Conservation (phyloP, 2,797 vertebrate species). For the Anabacerthia variegaticeps region DNA sequence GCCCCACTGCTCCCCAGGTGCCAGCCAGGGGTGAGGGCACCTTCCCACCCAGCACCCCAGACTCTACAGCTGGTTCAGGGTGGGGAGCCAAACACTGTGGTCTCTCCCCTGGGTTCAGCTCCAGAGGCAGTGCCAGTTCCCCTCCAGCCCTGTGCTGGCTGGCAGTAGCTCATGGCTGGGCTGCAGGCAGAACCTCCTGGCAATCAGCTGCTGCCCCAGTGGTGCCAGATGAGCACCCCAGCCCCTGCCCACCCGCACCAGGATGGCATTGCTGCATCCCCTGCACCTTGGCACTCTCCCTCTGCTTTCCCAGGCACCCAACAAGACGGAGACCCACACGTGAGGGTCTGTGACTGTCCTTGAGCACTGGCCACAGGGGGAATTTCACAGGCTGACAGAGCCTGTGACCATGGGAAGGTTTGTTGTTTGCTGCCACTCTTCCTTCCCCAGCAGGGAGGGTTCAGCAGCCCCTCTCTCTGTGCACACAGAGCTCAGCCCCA, state of each 20-base stretch:
- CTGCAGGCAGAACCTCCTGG: neutral
- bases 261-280: neutral
- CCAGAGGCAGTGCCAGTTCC: neutral
- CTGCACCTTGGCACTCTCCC: rapidly evolving
- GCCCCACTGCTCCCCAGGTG: neutral
- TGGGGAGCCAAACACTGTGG: neutral
- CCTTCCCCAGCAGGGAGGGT: neutral
- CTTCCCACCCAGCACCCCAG: neutral
- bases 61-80: rapidly evolving
- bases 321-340: rapidly evolving
- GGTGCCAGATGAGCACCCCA: neutral
- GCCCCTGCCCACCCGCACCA: neutral
- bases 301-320: neutral
- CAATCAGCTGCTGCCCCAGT: rapidly evolving
- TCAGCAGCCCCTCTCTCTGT: neutral
- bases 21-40: rapidly evolving
- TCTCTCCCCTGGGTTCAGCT: neutral
- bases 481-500: neutral
- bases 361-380: rapidly evolving
- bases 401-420: rapidly evolving
- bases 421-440: neutral
- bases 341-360: neutral
- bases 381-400: neutral
- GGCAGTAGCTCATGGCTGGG: neutral
- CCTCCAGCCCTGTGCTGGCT: neutral